Conservation (phyloP, 2,797 vertebrate genomes). For the Leptoclinus maculatus region DNA sequence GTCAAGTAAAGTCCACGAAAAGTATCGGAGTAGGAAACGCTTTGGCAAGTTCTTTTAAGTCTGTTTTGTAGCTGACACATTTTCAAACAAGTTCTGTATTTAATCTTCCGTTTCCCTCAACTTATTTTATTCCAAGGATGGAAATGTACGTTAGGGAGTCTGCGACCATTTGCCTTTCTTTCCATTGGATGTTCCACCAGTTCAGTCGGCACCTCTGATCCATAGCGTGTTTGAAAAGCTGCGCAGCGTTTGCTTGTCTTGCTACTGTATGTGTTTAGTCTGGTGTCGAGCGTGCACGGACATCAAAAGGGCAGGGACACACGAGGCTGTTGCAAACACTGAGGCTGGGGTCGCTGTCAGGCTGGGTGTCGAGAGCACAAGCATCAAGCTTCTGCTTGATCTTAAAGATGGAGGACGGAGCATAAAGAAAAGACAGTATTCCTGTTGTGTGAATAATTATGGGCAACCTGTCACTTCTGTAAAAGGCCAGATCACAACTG, state of each 20-base stretch:
- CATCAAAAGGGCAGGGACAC: conserved; percentile 35
- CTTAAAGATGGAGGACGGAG: neutral
- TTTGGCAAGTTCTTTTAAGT: conserved; percentile 5
- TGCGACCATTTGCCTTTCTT: conserved; percentile 43
- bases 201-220: conserved; percentile 41
- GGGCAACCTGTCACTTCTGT: conserved; percentile 31
- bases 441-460: conserved; percentile 50
- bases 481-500: conserved; percentile 53
- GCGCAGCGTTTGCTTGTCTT: conserved; percentile 76
- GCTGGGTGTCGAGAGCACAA: neutral
- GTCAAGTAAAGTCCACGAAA: neutral
- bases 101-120: conserved; percentile 13
- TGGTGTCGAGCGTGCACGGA: conserved; percentile 48
- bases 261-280: conserved; percentile 77
- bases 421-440: conserved; percentile 24
- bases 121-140: conserved; percentile 24
- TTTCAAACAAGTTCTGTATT: conserved; percentile 19
- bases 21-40: neutral
- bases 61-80: conserved; percentile 3
- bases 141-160: conserved; percentile 1
- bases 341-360: conserved; percentile 19
- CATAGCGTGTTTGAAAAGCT: conserved; percentile 66
- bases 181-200: conserved; percentile 41
- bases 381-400: neutral
- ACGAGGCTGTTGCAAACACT: conserved; percentile 1